Evolutionary conservation across 2,888 invertebrate genomes (phyloP).

Genomic region (Xylocampa areola): DNA sequence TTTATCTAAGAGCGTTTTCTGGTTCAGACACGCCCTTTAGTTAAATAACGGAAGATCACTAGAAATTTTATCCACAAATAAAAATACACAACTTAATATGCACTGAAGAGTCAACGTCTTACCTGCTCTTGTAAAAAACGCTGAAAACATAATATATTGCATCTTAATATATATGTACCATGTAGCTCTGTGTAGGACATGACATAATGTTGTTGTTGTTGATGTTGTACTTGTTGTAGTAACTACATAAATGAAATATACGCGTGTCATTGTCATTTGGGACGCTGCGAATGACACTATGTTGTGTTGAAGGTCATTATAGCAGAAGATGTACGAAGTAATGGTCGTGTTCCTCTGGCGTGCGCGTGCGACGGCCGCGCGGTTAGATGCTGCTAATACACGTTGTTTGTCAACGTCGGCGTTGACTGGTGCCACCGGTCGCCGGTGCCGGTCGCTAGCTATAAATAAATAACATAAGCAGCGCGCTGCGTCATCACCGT

Average conservation of each 20-base stretch:
- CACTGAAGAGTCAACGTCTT: too few relatives aligned
- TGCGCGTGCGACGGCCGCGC: conserved; percentile 46
- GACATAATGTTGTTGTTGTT: conserved; percentile 24
- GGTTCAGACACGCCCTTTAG: too few relatives aligned
- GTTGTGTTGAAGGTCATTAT: conserved; percentile 69
- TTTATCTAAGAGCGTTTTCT: too few relatives aligned
- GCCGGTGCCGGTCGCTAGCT: conserved; percentile 72
- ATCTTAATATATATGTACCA: background rate
- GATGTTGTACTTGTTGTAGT: conserved; percentile 12
- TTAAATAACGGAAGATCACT: too few relatives aligned
- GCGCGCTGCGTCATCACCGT: conserved; percentile 65
- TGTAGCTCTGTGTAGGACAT: conserved; percentile 13
- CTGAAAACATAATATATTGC: too few relatives aligned
- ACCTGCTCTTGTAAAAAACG: too few relatives aligned
- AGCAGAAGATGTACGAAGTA: conserved; percentile 70
- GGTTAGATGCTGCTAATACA: conserved; percentile 69
- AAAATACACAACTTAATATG: too few relatives aligned
- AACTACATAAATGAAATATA: conserved; percentile 38
- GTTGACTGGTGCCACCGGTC: conserved; percentile 65
- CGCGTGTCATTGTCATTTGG: conserved; percentile 58
- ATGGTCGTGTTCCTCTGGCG: conserved; percentile 71
- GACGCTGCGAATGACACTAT: conserved; percentile 59
- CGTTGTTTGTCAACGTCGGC: conserved; percentile 84
- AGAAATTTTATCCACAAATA: too few relatives aligned
- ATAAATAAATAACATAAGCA: conserved; percentile 80